Evolutionary conservation across 2,113 vertebrate species (phyloP).

Genomic region (Gnathonemus echidnorhynchus): DNA sequence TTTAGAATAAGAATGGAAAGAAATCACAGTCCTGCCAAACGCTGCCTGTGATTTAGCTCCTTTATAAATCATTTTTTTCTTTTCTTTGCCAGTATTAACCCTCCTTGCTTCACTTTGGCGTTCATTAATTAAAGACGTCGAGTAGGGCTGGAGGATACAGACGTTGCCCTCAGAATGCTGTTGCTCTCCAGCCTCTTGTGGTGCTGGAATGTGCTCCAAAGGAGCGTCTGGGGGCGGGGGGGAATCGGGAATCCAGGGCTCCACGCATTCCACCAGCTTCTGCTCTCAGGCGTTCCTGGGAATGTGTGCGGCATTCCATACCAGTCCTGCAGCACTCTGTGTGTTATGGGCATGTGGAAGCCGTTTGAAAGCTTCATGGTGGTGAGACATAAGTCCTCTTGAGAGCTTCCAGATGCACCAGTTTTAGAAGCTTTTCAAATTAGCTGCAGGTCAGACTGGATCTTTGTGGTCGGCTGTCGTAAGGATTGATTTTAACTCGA

Average conservation of each 20-base stretch:
- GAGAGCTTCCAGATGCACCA: background rate
- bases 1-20: background rate
- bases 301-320: background rate
- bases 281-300: background rate
- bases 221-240: background rate
- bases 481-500: background rate
- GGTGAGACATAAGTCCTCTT: background rate
- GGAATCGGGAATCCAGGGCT: background rate
- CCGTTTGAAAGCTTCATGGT: background rate
- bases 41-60: background rate
- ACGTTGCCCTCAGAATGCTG: background rate
- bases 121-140: background rate
- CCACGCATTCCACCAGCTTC: background rate
- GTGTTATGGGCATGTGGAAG: background rate
- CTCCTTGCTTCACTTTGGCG: background rate
- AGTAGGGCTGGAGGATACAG: background rate
- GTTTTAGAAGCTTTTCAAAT: background rate
- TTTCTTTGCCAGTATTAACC: background rate
- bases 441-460: background rate
- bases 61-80: background rate
- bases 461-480: background rate
- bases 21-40: background rate
- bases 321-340: background rate
- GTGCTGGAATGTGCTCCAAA: background rate
- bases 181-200: background rate